A percentile compares a stretch with the other conserved stretches of the same genome.
These are phyloP conservation scores for Drosophila sechellia DNA, from an alignment of 1,140 invertebrate genomes.

Conservation along the genomic window DNA sequence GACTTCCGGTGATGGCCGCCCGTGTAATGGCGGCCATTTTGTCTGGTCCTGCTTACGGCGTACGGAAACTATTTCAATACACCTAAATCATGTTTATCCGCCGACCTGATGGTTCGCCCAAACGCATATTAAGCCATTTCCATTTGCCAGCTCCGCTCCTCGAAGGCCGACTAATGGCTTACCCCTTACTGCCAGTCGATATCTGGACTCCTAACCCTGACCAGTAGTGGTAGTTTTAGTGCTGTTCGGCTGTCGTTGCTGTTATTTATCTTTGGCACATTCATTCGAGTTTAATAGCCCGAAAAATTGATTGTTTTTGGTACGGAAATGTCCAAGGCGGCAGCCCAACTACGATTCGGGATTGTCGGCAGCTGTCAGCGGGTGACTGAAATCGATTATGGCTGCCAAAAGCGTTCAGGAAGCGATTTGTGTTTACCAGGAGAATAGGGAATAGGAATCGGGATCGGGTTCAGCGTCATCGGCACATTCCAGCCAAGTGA, in stretches of 20 bases:
- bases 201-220: slow-evolving; percentile 15
- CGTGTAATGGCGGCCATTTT: slow-evolving; percentile 52
- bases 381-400: slow-evolving; percentile 74
- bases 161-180: slow-evolving; percentile 33
- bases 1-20: slow-evolving; percentile 35
- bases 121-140: slow-evolving; percentile 78
- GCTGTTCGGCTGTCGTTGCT: slow-evolving; percentile 76
- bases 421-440: slow-evolving; percentile 60
- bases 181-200: slow-evolving; percentile 2
- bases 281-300: slow-evolving; percentile 84
- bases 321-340: slow-evolving; percentile 72
- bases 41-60: slow-evolving; percentile 40
- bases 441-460: too few species aligned
- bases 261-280: slow-evolving; percentile 84
- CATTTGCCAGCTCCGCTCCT: slow-evolving; percentile 42
- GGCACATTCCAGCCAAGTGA: slow-evolving; percentile 64
- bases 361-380: slow-evolving; percentile 58
- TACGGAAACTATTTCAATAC: slow-evolving; percentile 75
- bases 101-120: slow-evolving; percentile 62
- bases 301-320: slow-evolving; percentile 84
- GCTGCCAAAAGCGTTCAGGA: slow-evolving; percentile 63
- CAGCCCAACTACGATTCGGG: not conserved
- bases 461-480: slow-evolving; percentile 36
- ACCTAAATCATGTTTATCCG: slow-evolving; percentile 83
- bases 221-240: slow-evolving; percentile 58